Percentiles rank a stretch among this genome's conserved stretches.
phyloP scores from a whole-genome alignment of 1,140 invertebrate genomes.

The Formica exsecta region DNA sequence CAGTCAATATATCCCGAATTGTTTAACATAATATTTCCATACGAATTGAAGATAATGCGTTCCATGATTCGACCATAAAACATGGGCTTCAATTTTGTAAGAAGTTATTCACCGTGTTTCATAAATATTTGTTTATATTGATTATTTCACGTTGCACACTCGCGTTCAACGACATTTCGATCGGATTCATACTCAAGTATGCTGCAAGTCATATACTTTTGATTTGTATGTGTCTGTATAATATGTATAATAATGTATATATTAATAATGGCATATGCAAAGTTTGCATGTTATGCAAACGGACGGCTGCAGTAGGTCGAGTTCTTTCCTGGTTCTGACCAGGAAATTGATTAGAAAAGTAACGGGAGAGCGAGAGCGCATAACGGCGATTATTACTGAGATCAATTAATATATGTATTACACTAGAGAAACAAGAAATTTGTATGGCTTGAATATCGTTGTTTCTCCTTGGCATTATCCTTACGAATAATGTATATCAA shows the following conservation, averaged over 20 bases:
- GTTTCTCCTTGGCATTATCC: constrained; percentile 59
- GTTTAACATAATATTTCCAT: constrained; percentile 3
- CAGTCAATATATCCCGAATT: neutral
- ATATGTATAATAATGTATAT: neutral
- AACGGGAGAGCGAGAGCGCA: constrained; percentile 17
- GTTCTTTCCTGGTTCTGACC: constrained; percentile 63
- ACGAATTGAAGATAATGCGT: constrained; percentile 1
- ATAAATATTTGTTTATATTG: constrained; percentile 6
- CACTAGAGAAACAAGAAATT: constrained; percentile 32
- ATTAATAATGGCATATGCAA: constrained; percentile 48
- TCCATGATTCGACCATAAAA: constrained; percentile 6
- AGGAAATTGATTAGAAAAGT: constrained; percentile 72
- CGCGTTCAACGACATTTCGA: constrained; percentile 31
- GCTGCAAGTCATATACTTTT: neutral
- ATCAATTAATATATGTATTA: constrained; percentile 12
- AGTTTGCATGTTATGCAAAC: constrained; percentile 72
- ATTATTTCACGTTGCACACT: constrained; percentile 13
- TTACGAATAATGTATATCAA: neutral
- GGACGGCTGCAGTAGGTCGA: neutral
- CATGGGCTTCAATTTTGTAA: neutral
- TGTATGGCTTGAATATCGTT: constrained; percentile 7
- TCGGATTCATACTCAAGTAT: constrained; percentile 29
- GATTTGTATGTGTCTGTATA: too few relatives aligned
- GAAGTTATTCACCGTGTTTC: constrained; percentile 23
- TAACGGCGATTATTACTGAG: neutral